phyloP scores from a whole-genome alignment of 1,140 invertebrate species.

The Copidosoma floridanum region DNA sequence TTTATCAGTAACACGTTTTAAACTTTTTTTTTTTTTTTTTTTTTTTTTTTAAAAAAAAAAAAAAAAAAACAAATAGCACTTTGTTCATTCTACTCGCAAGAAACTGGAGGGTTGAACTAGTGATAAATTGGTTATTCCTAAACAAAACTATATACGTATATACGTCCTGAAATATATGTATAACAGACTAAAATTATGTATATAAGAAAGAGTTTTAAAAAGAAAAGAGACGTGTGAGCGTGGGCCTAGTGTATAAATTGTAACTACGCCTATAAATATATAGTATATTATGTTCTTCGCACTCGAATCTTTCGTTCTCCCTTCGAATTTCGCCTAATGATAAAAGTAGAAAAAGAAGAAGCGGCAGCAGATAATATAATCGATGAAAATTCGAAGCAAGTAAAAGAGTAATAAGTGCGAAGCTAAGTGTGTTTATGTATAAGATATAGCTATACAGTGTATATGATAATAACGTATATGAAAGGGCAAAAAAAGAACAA shows the following conservation, averaged over 20 bases:
- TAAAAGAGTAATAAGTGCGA: slow-evolving; percentile 10
- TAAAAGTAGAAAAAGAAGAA: not conserved
- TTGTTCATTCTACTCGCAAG: slow-evolving; percentile 11
- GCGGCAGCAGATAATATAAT: not conserved
- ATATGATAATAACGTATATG: slow-evolving; percentile 27
- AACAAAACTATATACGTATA: too few relatives aligned
- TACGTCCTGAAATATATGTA: too few relatives aligned
- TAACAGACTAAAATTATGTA: slow-evolving; percentile 18
- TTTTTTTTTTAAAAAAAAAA: too few relatives aligned
- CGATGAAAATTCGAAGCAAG: too few relatives aligned
- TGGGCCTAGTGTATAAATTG: slow-evolving; percentile 47
- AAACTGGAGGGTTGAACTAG: slow-evolving; percentile 12
- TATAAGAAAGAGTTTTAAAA: slow-evolving; percentile 5
- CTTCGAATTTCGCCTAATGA: not conserved
- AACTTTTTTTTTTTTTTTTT: too few relatives aligned
- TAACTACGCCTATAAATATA: slow-evolving; percentile 9
- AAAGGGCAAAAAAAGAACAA: slow-evolving; percentile 27
- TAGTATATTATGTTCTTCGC: slow-evolving; percentile 11
- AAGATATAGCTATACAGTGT: slow-evolving; percentile 13
- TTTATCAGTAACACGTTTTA: too few relatives aligned
- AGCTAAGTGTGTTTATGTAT: too few relatives aligned
- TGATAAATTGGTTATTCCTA: slow-evolving; percentile 13
- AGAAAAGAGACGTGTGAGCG: slow-evolving; percentile 35
- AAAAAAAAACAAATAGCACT: too few relatives aligned
- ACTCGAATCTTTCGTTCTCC: not conserved